Evolutionary conservation across 1,140 invertebrate species (phyloP), one percentile per base, ranked within the genome.

Genomic region (Hylaeus anthracinus): DNA sequence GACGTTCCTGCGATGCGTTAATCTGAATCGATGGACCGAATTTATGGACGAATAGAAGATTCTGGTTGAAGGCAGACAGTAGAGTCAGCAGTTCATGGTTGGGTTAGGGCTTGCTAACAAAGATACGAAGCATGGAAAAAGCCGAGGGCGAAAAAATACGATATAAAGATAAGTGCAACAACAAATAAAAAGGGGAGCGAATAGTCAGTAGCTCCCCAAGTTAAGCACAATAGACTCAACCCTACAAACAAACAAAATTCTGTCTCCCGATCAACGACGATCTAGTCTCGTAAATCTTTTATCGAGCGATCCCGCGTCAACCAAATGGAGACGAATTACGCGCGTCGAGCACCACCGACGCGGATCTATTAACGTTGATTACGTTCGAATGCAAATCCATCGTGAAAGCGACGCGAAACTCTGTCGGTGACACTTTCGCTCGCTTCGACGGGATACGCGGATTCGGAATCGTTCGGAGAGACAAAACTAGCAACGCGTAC

Each of bases 301-400:
- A 73, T 51, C 14, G 70, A 65, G 51, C 60, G 26, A 58, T 67
- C 45, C 10, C 39, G 51, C 66, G n/a, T 4, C 39, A 48, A 55
- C 70, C 72, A 79, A 26, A 79, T 79, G 65, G 70, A 79, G 76
- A 72, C 76, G 76, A 72, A 79, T 79, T 64, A 60, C 48, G 0
- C 39, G 39, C 60, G n/a, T 39, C 43, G 5, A 5, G 10, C 41
- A 1, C 12, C n/a, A 48, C 51, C 43, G 51, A 39, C 55, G 58
- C 56, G 39, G 67, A 45, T 61, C 67, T 72, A 72, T 78, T 72
- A 78, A 64, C 76, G 67, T 56, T 79, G 60, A 79, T 72, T 65
- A 71, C 70, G 53, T 72, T 72, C 60, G 77, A 72, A 79, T 65
- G 70, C 70, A 72, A 79, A 79, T 79, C 43, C 69, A 14, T 56